Percentiles rank a stretch among this genome's conserved stretches.
Evolutionary conservation across 2,113 vertebrate genomes (phyloP).

Genomic region (Meleagris gallopavo): DNA sequence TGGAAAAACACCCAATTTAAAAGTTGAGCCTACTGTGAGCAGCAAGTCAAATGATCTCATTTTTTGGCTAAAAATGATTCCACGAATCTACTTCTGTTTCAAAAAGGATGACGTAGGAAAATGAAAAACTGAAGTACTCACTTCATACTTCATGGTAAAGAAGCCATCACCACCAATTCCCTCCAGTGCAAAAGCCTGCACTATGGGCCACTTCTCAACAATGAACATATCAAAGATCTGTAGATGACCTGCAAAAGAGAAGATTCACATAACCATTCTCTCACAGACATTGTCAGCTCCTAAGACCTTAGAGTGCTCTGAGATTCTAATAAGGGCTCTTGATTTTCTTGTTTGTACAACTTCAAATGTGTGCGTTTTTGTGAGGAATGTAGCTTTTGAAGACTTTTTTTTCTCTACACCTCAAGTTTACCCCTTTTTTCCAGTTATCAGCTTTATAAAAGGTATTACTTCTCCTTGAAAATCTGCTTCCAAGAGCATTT

Average conservation of each 20-base stretch:
- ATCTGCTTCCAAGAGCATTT: background rate
- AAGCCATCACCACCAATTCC: conserved; percentile 96
- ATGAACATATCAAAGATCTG: conserved; percentile 98
- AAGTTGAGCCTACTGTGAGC: background rate
- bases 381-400: fast-evolving
- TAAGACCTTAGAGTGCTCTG: background rate
- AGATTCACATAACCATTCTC: background rate
- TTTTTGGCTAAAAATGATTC: background rate
- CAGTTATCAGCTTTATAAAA: background rate
- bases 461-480: background rate
- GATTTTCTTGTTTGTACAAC: too few species aligned
- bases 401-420: background rate
- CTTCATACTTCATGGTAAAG: conserved; percentile 97
- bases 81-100: background rate
- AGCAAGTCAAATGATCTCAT: background rate
- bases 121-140: background rate
- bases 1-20: background rate
- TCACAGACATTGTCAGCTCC: background rate
- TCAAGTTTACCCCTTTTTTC: background rate
- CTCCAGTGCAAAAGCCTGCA: conserved; percentile 96
- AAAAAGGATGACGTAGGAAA: background rate
- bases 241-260: conserved; percentile 84
- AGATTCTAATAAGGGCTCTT: background rate
- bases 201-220: conserved; percentile 96
- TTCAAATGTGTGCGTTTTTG: fast-evolving